Percentiles rank a stretch among this genome's conserved stretches.
phyloP scores from a whole-genome alignment of 2,797 vertebrate species.

The Limnodromus scolopaceus region DNA sequence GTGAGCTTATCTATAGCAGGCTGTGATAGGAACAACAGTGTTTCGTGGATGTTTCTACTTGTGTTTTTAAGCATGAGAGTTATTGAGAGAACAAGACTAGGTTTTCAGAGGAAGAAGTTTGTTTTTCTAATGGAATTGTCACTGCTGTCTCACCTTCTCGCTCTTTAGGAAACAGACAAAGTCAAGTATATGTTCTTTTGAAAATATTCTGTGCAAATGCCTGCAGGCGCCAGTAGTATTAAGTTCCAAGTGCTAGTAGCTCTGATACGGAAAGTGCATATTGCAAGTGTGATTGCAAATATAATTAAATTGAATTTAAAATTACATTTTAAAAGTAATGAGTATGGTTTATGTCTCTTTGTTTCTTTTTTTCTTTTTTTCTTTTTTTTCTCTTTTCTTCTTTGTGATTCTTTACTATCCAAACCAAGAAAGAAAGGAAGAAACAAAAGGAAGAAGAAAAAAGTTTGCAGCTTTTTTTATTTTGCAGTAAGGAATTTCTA shows the following conservation, averaged over 20 bases:
- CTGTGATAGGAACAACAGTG: not conserved
- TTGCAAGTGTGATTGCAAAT: not conserved
- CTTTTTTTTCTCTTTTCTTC: not conserved
- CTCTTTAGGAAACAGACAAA: not conserved
- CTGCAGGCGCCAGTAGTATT: not conserved
- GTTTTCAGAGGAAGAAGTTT: not conserved
- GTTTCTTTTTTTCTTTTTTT: rapidly evolving
- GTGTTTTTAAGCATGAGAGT: too few species aligned
- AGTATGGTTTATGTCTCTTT: not conserved
- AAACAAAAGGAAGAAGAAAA: not conserved
- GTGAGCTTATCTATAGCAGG: not conserved
- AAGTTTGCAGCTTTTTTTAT: not conserved
- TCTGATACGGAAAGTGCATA: not conserved
- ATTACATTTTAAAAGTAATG: not conserved
- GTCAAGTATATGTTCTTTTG: not conserved
- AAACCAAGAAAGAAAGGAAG: not conserved
- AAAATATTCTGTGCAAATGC: not conserved
- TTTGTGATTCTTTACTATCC: not conserved
- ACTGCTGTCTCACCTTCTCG: not conserved
- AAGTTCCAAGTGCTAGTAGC: not conserved
- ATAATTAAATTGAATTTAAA: not conserved
- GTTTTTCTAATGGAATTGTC: not conserved
- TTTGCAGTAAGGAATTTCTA: not conserved
- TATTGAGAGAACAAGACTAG: not conserved
- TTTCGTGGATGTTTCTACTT: not conserved